Percentiles rank a stretch among this genome's conserved stretches.
These are phyloP conservation scores for Punctoribates punctum DNA, from an alignment of 2,888 invertebrate species.

Conservation along the genomic window DNA sequence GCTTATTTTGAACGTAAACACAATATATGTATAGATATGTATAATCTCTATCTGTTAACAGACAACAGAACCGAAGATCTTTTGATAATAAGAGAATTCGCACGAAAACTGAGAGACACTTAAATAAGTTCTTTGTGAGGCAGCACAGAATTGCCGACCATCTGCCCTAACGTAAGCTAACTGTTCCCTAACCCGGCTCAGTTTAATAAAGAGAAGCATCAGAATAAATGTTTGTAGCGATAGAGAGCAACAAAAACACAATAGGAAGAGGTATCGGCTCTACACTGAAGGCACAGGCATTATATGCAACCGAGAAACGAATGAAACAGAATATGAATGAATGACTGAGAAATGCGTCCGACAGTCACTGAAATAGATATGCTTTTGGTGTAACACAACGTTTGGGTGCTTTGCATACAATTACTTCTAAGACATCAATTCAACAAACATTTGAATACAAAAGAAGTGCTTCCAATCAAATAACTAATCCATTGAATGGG, in stretches of 20 bases:
- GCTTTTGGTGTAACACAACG: slow-evolving; percentile 1
- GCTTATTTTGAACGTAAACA: background rate
- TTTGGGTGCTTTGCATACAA: slow-evolving; percentile 15
- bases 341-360: slow-evolving; percentile 1
- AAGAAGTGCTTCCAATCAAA: slow-evolving; percentile 33
- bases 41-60: background rate
- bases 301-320: slow-evolving; percentile 15
- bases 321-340: background rate
- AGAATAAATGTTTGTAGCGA: slow-evolving; percentile 21
- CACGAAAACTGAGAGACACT: slow-evolving; percentile 30
- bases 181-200: background rate
- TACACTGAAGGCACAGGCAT: slow-evolving; percentile 21
- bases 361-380: slow-evolving; percentile 31
- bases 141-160: slow-evolving; percentile 20
- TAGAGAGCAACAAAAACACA: slow-evolving; percentile 22
- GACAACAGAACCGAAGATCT: slow-evolving; percentile 13
- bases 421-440: background rate
- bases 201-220: slow-evolving; percentile 34
- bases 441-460: slow-evolving; percentile 33
- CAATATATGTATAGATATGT: background rate
- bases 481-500: slow-evolving; percentile 5
- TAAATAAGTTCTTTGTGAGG: background rate
- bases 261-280: slow-evolving; percentile 28
- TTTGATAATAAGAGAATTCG: slow-evolving; percentile 24
- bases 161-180: slow-evolving; percentile 13